phyloP scores from a whole-genome alignment of 2,888 invertebrate genomes.

The Parthenolecanium corni region DNA sequence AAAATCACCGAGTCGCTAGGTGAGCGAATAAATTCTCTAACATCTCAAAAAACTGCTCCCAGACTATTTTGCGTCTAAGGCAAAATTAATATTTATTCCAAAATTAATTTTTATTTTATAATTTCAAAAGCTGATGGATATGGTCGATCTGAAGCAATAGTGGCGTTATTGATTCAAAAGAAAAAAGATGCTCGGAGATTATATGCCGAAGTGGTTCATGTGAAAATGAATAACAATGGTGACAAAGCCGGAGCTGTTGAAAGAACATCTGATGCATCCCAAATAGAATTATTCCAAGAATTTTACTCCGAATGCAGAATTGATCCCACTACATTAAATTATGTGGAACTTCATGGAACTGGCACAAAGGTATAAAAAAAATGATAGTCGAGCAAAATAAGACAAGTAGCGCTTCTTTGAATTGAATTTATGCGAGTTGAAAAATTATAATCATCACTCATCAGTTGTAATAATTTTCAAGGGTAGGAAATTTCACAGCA shows the following conservation, averaged over 20 bases:
- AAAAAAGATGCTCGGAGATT: conserved; percentile 38
- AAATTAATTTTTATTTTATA: too few species aligned
- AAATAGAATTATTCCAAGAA: conserved; percentile 29
- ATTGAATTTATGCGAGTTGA: too few species aligned
- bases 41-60: too few species aligned
- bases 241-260: conserved; percentile 34
- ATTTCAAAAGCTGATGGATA: conserved; percentile 38
- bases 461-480: too few species aligned
- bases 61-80: too few species aligned
- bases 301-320: conserved; percentile 30
- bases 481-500: too few species aligned
- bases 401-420: too few species aligned
- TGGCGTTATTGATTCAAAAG: conserved; percentile 40
- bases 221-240: conserved; percentile 45
- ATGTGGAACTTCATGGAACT: conserved; percentile 32
- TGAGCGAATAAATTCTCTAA: too few species aligned
- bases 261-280: neutral
- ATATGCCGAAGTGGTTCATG: conserved; percentile 40
- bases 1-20: too few species aligned
- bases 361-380: conserved; percentile 31
- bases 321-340: conserved; percentile 30
- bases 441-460: too few species aligned
- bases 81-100: too few species aligned
- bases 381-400: too few species aligned
- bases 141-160: conserved; percentile 40